Conservation (phyloP, 2,888 invertebrate genomes). For the Plusia festucae region DNA sequence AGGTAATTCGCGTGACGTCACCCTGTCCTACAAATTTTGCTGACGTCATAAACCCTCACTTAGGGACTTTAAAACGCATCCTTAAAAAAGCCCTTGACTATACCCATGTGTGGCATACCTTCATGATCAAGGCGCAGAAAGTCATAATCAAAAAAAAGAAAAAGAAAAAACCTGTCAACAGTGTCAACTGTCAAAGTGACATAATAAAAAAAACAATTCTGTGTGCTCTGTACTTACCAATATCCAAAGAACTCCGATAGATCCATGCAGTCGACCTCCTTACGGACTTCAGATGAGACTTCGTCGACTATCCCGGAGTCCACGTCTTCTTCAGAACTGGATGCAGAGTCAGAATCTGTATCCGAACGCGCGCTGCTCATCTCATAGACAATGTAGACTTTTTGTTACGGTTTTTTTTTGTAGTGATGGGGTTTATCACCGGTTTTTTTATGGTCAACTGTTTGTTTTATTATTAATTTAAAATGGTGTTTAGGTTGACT, state of each 20-base stretch:
- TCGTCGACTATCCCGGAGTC: constrained; percentile 85
- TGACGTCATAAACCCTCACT: too few relatives aligned
- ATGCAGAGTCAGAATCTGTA: constrained; percentile 70
- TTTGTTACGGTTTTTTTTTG: constrained; percentile 16
- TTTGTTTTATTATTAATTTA: constrained; percentile 6
- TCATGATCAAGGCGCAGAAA: too few relatives aligned
- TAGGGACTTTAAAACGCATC: too few relatives aligned
- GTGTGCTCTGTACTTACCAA: constrained; percentile 77
- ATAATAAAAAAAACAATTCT: constrained; percentile 4
- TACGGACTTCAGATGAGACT: constrained; percentile 52
- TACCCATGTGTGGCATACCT: too few relatives aligned
- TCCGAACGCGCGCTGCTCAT: constrained; percentile 68
- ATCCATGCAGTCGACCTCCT: constrained; percentile 82
- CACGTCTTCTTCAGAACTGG: constrained; percentile 81
- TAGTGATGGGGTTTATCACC: constrained; percentile 21
- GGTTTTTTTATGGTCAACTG: constrained; percentile 10
- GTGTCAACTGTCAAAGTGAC: too few relatives aligned
- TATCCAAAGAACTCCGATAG: constrained; percentile 81
- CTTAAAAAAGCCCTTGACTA: too few relatives aligned
- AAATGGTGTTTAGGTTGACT: not conserved
- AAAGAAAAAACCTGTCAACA: too few relatives aligned
- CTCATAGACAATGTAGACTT: constrained; percentile 45
- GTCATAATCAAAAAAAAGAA: too few relatives aligned
- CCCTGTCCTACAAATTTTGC: too few relatives aligned
- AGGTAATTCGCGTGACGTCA: too few relatives aligned